Percentiles rank a stretch among this genome's conserved stretches.
These are phyloP conservation scores for Acrocyrtus sp. DNA, from an alignment of 2,888 invertebrate species.

Conservation along the genomic window DNA sequence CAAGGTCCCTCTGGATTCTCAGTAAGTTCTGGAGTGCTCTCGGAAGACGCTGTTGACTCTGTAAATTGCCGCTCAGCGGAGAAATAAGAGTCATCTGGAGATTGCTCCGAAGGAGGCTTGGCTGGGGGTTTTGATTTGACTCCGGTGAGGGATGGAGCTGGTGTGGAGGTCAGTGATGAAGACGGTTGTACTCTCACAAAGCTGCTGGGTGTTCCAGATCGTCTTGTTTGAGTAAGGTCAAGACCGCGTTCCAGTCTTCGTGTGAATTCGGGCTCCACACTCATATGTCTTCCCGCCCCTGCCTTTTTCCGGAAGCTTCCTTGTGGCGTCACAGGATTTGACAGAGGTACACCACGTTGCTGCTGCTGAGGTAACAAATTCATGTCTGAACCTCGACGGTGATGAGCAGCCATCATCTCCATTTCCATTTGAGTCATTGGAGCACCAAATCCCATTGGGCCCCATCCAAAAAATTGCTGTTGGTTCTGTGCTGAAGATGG, in stretches of 20 bases:
- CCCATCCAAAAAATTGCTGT: conserved; percentile 49
- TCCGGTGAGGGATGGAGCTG: not conserved
- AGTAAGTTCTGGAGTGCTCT: conserved; percentile 39
- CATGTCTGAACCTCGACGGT: conserved; percentile 55
- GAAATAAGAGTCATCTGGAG: conserved; percentile 50
- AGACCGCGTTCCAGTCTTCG: conserved; percentile 24
- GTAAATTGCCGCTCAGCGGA: conserved; percentile 36
- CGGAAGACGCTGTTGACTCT: conserved; percentile 26
- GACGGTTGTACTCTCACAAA: conserved; percentile 42
- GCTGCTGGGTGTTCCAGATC: conserved; percentile 49
- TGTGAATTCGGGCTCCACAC: conserved; percentile 42
- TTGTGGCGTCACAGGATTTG: conserved; percentile 57
- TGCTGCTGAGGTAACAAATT: conserved; percentile 10
- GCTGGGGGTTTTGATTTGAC: conserved; percentile 21
- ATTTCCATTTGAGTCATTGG: conserved; percentile 54
- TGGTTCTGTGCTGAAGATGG: conserved; percentile 31
- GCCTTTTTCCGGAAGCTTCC: conserved; percentile 58
- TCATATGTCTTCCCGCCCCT: conserved; percentile 29
- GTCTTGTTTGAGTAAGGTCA: conserved; percentile 33
- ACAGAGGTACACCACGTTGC: conserved; percentile 53
- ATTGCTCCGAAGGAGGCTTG: conserved; percentile 35
- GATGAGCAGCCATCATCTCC: conserved; percentile 49
- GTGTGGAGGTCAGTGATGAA: conserved; percentile 1
- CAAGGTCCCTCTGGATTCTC: conserved; percentile 68
- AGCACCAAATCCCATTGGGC: conserved; percentile 50